Evolutionary conservation across 2,113 vertebrate genomes (phyloP).

Genomic region (Ardeotis arabs): DNA sequence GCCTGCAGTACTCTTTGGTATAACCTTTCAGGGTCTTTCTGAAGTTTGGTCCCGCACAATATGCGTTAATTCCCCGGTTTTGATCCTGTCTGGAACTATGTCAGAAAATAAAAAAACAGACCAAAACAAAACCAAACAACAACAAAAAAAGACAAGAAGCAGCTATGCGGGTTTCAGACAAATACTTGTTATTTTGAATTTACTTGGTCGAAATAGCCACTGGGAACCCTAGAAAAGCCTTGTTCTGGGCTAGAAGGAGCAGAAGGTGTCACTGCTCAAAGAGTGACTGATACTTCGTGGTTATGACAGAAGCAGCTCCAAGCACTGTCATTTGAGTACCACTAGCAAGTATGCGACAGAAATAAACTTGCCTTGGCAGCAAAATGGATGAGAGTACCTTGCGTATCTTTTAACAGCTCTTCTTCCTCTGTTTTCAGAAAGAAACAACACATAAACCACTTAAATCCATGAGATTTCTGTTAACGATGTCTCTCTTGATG

Average conservation of each 20-base stretch:
- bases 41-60: not conserved
- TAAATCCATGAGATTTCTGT: not conserved
- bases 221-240: not conserved
- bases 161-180: not conserved
- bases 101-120: not conserved
- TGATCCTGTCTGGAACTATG: not conserved
- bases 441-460: not conserved
- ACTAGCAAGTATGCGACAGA: not conserved
- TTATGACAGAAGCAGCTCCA: constrained; percentile 42
- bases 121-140: too few relatives aligned
- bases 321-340: constrained; percentile 20
- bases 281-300: constrained; percentile 8
- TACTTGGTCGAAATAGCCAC: constrained; percentile 10
- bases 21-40: not conserved
- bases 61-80: not conserved
- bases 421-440: not conserved
- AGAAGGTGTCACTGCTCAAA: constrained; percentile 33
- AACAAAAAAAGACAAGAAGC: constrained; percentile 25
- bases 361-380: constrained; percentile 9
- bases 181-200: constrained; percentile 26
- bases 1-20: not conserved
- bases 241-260: not conserved
- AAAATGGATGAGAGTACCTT: not conserved
- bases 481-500: not conserved
- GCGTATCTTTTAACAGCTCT: not conserved